A percentile compares a stretch with the other conserved stretches of the same genome.
Conservation (phyloP, 2,113 vertebrate species). For the Nerophis lumbriciformis region DNA sequence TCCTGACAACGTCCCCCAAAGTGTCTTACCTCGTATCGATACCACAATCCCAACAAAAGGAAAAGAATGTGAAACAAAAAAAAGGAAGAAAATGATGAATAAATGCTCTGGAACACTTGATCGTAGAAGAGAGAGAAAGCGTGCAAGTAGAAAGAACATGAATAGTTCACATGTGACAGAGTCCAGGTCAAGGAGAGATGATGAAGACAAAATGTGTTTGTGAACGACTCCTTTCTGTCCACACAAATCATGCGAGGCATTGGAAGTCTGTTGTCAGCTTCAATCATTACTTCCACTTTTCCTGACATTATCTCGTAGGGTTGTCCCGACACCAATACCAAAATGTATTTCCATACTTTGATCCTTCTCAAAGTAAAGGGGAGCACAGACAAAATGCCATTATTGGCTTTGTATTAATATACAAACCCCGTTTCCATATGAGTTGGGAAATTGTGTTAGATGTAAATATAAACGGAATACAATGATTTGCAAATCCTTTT, state of each 20-base stretch:
- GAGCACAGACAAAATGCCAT: no score
- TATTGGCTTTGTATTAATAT: no score
- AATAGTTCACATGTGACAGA: constrained; percentile 12
- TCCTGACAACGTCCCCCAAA: constrained; percentile 62
- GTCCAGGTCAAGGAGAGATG: constrained; percentile 18
- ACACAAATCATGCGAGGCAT: neutral
- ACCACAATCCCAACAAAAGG: constrained; percentile 90
- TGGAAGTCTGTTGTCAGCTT: neutral
- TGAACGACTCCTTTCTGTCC: constrained; percentile 11
- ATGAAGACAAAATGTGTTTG: constrained; percentile 26
- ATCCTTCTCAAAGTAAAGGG: no score
- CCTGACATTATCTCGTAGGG: no score
- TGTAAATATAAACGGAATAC: no score
- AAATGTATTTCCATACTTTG: no score
- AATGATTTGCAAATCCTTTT: no score
- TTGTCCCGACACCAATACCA: no score
- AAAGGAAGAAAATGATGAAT: constrained; percentile 62
- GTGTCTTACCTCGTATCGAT: constrained; percentile 87
- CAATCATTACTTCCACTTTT: neutral
- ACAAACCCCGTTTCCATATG: no score
- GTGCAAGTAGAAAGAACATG: constrained; percentile 25
- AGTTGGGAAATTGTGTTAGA: no score
- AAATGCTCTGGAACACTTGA: constrained; percentile 42
- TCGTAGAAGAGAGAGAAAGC: constrained; percentile 31
- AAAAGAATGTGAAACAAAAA: constrained; percentile 72